Evolutionary conservation across 2,888 invertebrate species (phyloP).

Genomic region (Balanococcus diminutus): DNA sequence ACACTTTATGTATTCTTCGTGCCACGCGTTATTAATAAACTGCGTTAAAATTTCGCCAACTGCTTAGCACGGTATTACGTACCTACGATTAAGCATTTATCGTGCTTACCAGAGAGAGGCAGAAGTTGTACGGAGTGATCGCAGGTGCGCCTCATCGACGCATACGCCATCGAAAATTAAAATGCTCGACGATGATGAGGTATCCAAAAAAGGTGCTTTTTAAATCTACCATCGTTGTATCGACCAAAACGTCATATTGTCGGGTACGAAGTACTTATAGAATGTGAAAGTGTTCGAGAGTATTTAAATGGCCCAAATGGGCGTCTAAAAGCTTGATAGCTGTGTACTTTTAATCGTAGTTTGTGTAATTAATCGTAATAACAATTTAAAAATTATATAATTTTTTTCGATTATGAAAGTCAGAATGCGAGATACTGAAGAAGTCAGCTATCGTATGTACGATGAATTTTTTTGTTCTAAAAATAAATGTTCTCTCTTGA

Average conservation of each 20-base stretch:
- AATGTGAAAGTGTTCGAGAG: conserved; percentile 3
- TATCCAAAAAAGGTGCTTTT: neutral
- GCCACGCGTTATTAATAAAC: conserved; percentile 25
- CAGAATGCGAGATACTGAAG: neutral
- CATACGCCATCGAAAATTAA: neutral
- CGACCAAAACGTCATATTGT: neutral
- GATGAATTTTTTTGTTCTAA: neutral
- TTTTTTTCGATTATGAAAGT: neutral
- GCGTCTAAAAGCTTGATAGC: neutral
- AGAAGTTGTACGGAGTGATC: neutral
- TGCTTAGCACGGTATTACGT: neutral
- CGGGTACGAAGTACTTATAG: neutral
- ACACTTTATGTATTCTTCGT: neutral
- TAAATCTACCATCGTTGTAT: neutral
- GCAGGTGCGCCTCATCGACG: conserved; percentile 18
- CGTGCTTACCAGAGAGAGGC: neutral
- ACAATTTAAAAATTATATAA: neutral
- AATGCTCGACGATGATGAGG: neutral
- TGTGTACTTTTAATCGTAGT: neutral
- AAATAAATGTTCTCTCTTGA: neutral
- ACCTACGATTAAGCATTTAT: conserved; percentile 7
- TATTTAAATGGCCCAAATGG: neutral
- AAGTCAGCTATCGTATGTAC: neutral
- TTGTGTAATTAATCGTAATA: neutral
- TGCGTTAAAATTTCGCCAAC: conserved; percentile 32